Conservation (phyloP, 1,140 invertebrate species). For the Holcopasites calliopsidis region DNA sequence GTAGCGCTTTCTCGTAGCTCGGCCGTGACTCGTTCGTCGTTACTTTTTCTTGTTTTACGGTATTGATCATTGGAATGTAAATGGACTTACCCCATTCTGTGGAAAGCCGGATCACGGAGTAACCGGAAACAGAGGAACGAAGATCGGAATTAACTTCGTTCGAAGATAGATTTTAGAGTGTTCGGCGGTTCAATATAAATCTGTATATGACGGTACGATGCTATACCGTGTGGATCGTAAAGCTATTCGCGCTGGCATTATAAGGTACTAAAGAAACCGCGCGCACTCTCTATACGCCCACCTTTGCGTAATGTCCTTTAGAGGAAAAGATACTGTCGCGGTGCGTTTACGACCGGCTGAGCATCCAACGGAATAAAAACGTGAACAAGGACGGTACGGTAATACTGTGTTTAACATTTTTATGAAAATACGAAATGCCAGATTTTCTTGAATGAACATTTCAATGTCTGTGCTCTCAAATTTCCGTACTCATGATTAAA, state of each 20-base stretch:
- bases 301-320: not conserved
- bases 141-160: not conserved
- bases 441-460: no score
- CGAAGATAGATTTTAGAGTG: not conserved
- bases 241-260: not conserved
- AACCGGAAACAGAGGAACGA: slow-evolving; percentile 17
- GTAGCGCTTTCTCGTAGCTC: no score
- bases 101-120: not conserved
- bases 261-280: slow-evolving; percentile 1
- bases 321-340: not conserved
- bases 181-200: no score
- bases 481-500: no score
- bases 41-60: no score
- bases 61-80: no score
- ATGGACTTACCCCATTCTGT: slow-evolving; percentile 79
- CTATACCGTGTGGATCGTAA: not conserved
- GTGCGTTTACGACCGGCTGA: not conserved
- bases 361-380: no score
- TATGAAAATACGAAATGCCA: no score
- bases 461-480: no score
- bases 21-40: no score
- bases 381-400: not conserved
- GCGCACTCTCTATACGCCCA: not conserved
- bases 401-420: no score
- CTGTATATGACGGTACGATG: not conserved